Evolutionary conservation across 1,140 invertebrate species (phyloP).

Genomic region (Stegodyphus dumicola): DNA sequence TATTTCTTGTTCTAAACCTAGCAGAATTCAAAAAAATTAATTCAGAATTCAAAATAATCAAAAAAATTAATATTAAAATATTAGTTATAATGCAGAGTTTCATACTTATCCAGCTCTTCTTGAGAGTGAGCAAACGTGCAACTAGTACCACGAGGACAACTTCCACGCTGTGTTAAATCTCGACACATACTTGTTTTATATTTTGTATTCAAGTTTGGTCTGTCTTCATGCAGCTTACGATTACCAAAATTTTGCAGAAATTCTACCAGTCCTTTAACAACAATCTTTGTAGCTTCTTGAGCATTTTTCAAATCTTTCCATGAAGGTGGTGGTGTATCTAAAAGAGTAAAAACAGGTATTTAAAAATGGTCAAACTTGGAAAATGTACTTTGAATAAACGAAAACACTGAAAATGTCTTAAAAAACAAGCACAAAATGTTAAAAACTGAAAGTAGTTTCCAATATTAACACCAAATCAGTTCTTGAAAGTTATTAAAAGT

Average conservation of each 20-base stretch:
- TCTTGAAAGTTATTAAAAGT: too few species aligned
- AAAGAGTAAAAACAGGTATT: background rate
- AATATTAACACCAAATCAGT: too few species aligned
- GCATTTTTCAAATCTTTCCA: conserved; percentile 75
- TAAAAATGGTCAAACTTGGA: background rate
- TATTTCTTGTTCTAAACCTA: background rate
- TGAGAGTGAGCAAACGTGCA: conserved; percentile 94
- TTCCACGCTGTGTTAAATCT: conserved; percentile 80
- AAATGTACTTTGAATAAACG: too few species aligned
- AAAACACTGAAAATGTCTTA: too few species aligned
- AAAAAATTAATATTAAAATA: background rate
- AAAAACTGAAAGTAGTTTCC: too few species aligned
- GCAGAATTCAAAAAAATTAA: background rate
- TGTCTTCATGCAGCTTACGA: conserved; percentile 67
- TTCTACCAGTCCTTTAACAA: conserved; percentile 85
- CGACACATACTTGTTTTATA: conserved; percentile 94
- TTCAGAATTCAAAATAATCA: too few species aligned
- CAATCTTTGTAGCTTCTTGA: conserved; percentile 82
- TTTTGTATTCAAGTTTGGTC: conserved; percentile 77
- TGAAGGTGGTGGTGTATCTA: conserved; percentile 78
- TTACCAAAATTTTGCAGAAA: conserved; percentile 79
- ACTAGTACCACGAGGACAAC: conserved; percentile 84
- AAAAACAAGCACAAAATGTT: too few species aligned
- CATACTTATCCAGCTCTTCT: conserved; percentile 86
- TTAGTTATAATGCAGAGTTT: conserved; percentile 25